Evolutionary conservation across 2,797 vertebrate species (phyloP), one percentile per base, ranked within the genome.

Genomic region (Syngnathus rostellatus): DNA sequence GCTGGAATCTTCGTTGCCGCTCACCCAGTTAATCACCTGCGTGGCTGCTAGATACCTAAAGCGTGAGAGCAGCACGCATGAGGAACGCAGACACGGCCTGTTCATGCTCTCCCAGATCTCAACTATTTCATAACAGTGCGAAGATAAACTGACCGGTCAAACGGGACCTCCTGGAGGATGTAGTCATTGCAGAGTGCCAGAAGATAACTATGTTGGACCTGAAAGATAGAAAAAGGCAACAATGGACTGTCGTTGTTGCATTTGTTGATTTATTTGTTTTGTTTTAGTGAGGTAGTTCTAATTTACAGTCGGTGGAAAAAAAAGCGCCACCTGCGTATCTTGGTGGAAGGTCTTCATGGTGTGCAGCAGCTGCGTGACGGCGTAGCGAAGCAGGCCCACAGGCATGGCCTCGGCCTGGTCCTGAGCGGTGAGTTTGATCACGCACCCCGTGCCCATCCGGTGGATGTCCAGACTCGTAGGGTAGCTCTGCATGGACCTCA

Each of bases 171-270:
- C 77, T 96, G 93, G 74, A 98, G 93, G 77, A 98, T 94, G 80
- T 94, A 90, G 81, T 96, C 93, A 80, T 93, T 97, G 90, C 94
- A 94, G 41, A 98, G 92, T 3, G 92, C 92, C 83, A 98, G 91
- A 65, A 98, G 91, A 73, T 95, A 97, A 80, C 96, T 97, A 88
- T 94, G 96, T 68, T 97, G 95, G 80, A 98, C 88, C 96, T 97
- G 66, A 57, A 55, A 77, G 69, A 80, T 3, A 57, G 6, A 68
- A 50, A 14, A 60, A 66, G 31, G 31, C 41, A 57, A 40, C 9
- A 39, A 19, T 16, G 17, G 1, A 14, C 0, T 23, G 3, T 54
- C 0, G 0, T 25, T 7, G 51, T 54, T 25, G 31, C 31, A 4
- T 31, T 31, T 31, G 31, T 25, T 2, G 2, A 14, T 23, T 25